phyloP scores from a whole-genome alignment of 1,140 invertebrate species.

The Drosophila asahinai region DNA sequence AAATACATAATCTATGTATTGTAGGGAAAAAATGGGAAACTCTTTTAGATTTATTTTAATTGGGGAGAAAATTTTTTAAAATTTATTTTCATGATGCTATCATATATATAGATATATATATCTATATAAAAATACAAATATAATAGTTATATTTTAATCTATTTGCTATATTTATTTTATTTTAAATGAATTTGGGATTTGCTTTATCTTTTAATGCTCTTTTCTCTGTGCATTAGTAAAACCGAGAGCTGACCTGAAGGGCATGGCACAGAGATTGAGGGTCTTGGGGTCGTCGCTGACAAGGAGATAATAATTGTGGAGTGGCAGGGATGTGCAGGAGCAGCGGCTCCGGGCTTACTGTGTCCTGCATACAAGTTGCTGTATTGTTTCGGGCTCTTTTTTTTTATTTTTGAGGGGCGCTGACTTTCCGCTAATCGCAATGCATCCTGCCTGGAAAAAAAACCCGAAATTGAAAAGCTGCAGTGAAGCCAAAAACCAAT shows the following conservation, averaged over 20 bases:
- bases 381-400: neutral
- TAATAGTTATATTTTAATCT: neutral
- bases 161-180: neutral
- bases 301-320: constrained; percentile 43
- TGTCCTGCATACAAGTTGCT: constrained; percentile 25
- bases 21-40: no score
- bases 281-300: constrained; percentile 33
- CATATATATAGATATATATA: no score
- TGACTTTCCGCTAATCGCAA: constrained; percentile 26
- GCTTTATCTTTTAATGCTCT: no score
- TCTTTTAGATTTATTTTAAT: neutral
- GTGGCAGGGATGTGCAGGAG: constrained; percentile 8
- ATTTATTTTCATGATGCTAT: no score
- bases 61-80: neutral
- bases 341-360: constrained; percentile 6
- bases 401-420: constrained; percentile 5
- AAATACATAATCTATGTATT: neutral
- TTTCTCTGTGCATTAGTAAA: neutral
- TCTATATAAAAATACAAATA: neutral
- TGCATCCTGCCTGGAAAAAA: constrained; percentile 19
- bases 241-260: constrained; percentile 29
- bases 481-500: constrained; percentile 10
- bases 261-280: constrained; percentile 15
- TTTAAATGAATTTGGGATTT: neutral
- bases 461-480: constrained; percentile 39